These are phyloP conservation scores for Hirundo rustica DNA, from an alignment of 2,797 vertebrate genomes.

Conservation along the genomic window DNA sequence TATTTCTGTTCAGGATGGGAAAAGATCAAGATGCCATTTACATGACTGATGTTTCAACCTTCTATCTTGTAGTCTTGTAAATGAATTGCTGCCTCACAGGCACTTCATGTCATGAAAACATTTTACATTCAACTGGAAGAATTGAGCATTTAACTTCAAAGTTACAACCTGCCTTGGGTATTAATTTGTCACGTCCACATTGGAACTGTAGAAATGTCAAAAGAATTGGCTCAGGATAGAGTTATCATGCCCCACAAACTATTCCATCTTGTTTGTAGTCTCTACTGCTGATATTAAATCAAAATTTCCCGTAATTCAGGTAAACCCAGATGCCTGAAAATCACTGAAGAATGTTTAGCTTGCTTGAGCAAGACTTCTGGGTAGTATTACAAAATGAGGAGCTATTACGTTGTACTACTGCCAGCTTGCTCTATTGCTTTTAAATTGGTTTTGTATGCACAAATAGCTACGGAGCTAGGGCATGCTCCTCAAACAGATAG, in stretches of 20 bases:
- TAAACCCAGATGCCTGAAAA: background rate
- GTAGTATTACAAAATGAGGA: background rate
- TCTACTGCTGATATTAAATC: background rate
- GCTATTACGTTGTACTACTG: background rate
- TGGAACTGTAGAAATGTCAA: background rate
- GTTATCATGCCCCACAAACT: background rate
- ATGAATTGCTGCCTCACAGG: slow-evolving; percentile 40
- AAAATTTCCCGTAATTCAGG: background rate
- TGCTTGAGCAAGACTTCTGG: background rate
- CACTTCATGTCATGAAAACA: slow-evolving; percentile 22
- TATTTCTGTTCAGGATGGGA: background rate
- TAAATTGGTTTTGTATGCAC: slow-evolving; percentile 27
- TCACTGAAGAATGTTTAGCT: background rate
- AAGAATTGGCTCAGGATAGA: background rate
- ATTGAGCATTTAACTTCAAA: slow-evolving; percentile 37
- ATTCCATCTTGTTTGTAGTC: background rate
- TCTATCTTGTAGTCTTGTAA: slow-evolving; percentile 3
- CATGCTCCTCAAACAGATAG: slow-evolving; percentile 6
- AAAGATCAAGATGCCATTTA: slow-evolving; percentile 40
- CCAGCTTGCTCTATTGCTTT: slow-evolving; percentile 19
- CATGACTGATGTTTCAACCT: background rate
- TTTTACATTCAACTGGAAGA: slow-evolving; percentile 52
- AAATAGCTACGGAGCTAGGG: background rate
- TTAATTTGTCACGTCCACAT: slow-evolving; percentile 30
- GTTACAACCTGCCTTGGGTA: slow-evolving; percentile 8